A percentile compares a stretch with the other conserved stretches of the same genome.
phyloP scores from a whole-genome alignment of 2,797 vertebrate species.

The Xiphophorus birchmanni region DNA sequence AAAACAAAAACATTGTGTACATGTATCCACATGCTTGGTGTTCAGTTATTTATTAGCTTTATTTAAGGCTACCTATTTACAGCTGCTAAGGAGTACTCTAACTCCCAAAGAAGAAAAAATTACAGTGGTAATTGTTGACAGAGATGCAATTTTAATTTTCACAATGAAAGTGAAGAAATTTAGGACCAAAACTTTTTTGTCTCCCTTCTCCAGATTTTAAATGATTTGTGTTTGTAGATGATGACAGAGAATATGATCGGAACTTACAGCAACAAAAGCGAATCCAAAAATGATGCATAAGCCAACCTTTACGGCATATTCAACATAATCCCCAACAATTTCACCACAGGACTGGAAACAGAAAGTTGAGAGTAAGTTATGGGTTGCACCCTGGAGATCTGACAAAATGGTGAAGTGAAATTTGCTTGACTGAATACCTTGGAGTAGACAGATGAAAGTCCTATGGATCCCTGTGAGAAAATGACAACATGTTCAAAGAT shows the following conservation, averaged over 20 bases:
- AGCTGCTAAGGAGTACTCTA: neutral
- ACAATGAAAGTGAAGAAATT: neutral
- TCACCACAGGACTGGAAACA: neutral
- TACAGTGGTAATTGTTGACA: neutral
- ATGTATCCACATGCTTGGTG: neutral
- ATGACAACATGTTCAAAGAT: neutral
- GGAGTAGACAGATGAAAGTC: neutral
- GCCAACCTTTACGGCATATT: rapidly evolving
- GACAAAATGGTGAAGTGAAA: neutral
- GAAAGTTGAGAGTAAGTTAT: neutral
- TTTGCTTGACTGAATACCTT: neutral
- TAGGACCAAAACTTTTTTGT: neutral
- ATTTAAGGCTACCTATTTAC: neutral
- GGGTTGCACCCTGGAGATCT: neutral
- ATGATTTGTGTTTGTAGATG: neutral
- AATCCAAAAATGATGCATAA: neutral
- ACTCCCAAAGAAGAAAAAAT: neutral
- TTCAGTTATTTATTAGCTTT: neutral
- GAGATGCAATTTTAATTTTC: neutral
- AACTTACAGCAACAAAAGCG: neutral
- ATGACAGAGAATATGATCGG: neutral
- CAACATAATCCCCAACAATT: neutral
- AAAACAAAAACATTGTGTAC: neutral
- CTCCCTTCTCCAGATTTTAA: neutral
- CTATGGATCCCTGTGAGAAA: neutral